Conservation (phyloP, 2,888 invertebrate species). For the Tenthredo livida region DNA sequence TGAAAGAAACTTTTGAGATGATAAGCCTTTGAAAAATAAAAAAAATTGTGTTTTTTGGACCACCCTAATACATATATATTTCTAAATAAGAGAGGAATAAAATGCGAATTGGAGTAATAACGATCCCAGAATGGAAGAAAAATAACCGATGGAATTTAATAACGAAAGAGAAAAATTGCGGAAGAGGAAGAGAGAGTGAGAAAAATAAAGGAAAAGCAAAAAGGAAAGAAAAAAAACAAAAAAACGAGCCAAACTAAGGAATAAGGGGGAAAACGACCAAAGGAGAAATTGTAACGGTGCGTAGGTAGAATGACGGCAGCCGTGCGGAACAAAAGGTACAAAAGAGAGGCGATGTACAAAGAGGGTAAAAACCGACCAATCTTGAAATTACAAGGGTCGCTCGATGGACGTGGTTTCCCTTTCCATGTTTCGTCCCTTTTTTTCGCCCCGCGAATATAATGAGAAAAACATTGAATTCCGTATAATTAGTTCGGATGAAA, state of each 20-base stretch:
- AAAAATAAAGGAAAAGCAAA: too few relatives aligned
- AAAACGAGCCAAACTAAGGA: slow-evolving; percentile 10
- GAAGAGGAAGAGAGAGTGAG: neutral
- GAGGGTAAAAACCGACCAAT: slow-evolving; percentile 11
- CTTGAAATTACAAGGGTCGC: slow-evolving; percentile 22
- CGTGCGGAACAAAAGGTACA: slow-evolving; percentile 19
- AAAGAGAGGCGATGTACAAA: neutral
- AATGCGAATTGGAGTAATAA: too few relatives aligned
- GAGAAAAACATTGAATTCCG: neutral
- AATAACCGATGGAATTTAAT: neutral
- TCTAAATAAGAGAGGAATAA: too few relatives aligned
- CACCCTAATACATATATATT: too few relatives aligned
- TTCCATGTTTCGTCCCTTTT: slow-evolving; percentile 6
- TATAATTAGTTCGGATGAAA: neutral
- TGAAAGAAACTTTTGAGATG: too few relatives aligned
- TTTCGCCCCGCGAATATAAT: neutral
- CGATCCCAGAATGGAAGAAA: neutral
- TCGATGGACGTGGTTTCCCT: slow-evolving; percentile 12
- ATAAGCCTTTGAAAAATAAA: too few relatives aligned
- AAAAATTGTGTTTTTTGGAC: too few relatives aligned
- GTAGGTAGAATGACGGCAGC: slow-evolving; percentile 5
- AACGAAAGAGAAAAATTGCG: neutral
- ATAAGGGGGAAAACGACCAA: slow-evolving; percentile 30
- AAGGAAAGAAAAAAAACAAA: slow-evolving; percentile 57
- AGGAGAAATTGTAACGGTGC: slow-evolving; percentile 18